Evolutionary conservation across 2,888 invertebrate species (phyloP).

Genomic region (Tanypteryx hageni): DNA sequence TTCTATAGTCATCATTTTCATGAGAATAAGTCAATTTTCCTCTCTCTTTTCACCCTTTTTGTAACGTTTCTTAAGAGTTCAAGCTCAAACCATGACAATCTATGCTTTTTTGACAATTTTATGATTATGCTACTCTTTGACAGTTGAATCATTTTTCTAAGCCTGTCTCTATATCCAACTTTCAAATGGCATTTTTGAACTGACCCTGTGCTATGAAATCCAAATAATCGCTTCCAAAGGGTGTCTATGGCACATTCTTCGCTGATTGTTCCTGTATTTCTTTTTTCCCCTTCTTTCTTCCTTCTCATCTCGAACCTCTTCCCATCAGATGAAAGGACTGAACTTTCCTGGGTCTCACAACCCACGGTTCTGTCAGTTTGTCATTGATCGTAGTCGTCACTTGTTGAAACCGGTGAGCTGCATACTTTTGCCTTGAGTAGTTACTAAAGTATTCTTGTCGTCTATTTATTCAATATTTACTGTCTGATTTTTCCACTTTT

Average conservation of each 20-base stretch:
- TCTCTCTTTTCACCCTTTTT: not conserved
- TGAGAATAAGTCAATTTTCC: not conserved
- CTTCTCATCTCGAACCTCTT: conserved; percentile 67
- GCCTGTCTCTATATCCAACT: conserved; percentile 18
- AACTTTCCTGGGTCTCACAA: conserved; percentile 97
- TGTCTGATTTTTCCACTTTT: conserved; percentile 47
- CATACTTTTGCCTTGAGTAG: conserved; percentile 58
- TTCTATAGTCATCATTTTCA: not conserved
- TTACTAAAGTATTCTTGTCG: conserved; percentile 43
- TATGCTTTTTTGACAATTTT: not conserved
- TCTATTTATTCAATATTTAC: conserved; percentile 69
- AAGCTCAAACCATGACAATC: not conserved
- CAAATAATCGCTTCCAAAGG: not conserved
- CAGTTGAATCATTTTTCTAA: not conserved
- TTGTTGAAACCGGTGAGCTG: conserved; percentile 95
- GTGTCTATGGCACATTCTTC: conserved; percentile 27
- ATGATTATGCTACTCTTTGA: not conserved
- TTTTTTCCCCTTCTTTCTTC: conserved; percentile 68
- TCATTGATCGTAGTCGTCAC: conserved; percentile 97
- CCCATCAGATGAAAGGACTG: conserved; percentile 92
- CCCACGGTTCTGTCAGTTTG: conserved; percentile 96
- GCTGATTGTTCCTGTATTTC: conserved; percentile 65
- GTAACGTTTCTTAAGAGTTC: not conserved
- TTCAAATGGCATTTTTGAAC: not conserved
- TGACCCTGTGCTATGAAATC: conserved; percentile 20